Base-by-base conservation (phyloP, 1,140 invertebrate species). In the Drosophila simulans region DNA sequence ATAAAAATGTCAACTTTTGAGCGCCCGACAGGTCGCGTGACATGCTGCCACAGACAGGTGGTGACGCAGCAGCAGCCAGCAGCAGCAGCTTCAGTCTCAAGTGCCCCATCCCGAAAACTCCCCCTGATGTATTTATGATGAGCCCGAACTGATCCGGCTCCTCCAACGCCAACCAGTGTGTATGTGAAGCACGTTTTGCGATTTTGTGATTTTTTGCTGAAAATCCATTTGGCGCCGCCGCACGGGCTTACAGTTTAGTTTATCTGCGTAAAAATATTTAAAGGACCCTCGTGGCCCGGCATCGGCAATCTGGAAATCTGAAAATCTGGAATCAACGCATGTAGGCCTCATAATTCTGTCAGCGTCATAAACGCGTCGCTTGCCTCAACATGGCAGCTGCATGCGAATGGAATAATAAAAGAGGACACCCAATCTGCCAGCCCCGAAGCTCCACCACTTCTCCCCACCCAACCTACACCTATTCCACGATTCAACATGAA, bases 271-370 rank as follows among this genome's bases (percentile, higher is more conserved):
- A 83, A 88, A 88, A 89, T 83, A 84, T 88, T 88, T 89, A 89
- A 88, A 73, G 84, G 83, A 76, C 79, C 72, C 73, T 59, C 74
- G 71, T 66, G 73, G 75, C 60, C 49, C 40, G 27, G 49, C 75
- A 89, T 89, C 79, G 81, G 58, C 79, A 88, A 89, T 83, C 83
- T 79, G 31, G 42, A 83, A 89, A 89, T 88, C 83, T 74, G 62
- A 88, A 88, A 88, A 51, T 88, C 83, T 83, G 84, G 74, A 88
- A 88, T 88, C 83, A 88, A 84, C 83, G 80, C 83, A 88, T 88
- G 83, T 88, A 84, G 85, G 83, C 83, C 83, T 89, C 84, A 88
- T 88, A 88, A 88, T 88, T 88, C 83, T 88, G 83, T 88, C 84
- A 89, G 80, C 84, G 84, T 84, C 80, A 89, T 89, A 89, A 89